These are phyloP conservation scores for Hymenochirus boettgeri DNA, from an alignment of 2,113 vertebrate species.

Conservation along the genomic window DNA sequence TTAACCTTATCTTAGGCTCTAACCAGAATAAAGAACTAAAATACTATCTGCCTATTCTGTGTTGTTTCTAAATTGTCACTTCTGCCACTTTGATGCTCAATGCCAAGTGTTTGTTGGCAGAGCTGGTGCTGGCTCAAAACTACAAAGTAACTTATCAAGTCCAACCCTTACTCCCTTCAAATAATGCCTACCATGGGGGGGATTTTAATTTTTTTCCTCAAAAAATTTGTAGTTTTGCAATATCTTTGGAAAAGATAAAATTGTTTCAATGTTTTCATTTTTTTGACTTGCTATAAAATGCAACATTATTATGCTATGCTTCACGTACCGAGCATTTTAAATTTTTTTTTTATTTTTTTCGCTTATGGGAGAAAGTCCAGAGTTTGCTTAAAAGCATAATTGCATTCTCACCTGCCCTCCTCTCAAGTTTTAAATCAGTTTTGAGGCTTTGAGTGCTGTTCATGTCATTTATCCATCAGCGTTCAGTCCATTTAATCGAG, in stretches of 20 bases:
- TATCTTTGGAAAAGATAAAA: not conserved
- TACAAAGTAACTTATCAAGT: no score
- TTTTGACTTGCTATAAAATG: not conserved
- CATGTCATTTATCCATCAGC: slow-evolving; percentile 74
- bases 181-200: no score
- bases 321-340: slow-evolving; percentile 35
- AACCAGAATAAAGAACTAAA: no score
- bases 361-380: slow-evolving; percentile 51
- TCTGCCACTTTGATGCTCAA: no score
- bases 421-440: slow-evolving; percentile 73
- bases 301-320: no score
- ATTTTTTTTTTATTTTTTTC: slow-evolving; percentile 47
- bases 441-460: slow-evolving; percentile 63
- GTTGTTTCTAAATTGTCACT: no score
- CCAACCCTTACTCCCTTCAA: no score
- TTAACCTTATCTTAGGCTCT: no score
- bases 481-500: slow-evolving; percentile 70
- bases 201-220: not conserved
- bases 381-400: slow-evolving; percentile 54
- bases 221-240: not conserved
- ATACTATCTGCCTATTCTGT: no score
- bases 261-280: not conserved
- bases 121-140: no score
- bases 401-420: slow-evolving; percentile 57
- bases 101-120: no score